Percentiles rank a stretch among this genome's conserved stretches.
These are phyloP conservation scores for Polypterus senegalus DNA, from an alignment of 2,113 vertebrate genomes.

Conservation along the genomic window DNA sequence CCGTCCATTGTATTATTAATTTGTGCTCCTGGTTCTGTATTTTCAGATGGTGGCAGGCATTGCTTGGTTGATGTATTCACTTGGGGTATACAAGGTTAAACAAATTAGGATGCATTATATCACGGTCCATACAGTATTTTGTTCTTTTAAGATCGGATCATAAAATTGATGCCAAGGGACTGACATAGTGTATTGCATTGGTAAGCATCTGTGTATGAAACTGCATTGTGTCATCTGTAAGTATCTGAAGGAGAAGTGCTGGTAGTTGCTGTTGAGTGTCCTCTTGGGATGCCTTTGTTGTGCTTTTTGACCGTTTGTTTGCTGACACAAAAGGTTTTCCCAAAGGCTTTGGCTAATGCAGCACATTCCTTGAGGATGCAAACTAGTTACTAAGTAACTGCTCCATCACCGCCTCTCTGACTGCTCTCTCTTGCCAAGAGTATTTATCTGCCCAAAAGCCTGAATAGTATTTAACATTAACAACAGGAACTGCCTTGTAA, in stretches of 20 bases:
- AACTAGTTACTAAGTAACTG: conserved; percentile 1
- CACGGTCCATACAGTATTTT: too few relatives aligned
- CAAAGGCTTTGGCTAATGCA: conserved; percentile 6
- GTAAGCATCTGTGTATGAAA: too few relatives aligned
- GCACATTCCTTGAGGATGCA: neutral
- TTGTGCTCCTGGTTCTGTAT: too few relatives aligned
- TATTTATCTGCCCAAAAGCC: neutral
- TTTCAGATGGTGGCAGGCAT: too few relatives aligned
- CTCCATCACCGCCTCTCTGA: conserved; percentile 4
- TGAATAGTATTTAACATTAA: neutral
- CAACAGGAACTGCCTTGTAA: neutral
- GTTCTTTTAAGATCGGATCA: too few relatives aligned
- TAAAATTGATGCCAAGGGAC: too few relatives aligned
- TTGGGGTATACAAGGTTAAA: too few relatives aligned
- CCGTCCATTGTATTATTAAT: too few relatives aligned
- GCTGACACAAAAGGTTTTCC: neutral
- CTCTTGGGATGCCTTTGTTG: neutral
- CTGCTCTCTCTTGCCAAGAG: neutral
- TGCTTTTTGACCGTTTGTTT: conserved; percentile 1
- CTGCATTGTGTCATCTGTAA: neutral
- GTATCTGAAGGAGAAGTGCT: conserved; percentile 2
- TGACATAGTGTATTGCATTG: too few relatives aligned
- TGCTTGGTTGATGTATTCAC: too few relatives aligned
- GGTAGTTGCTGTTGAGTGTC: conserved; percentile 1
- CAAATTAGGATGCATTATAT: too few relatives aligned